Evolutionary conservation across 2,113 vertebrate species (phyloP).

Genomic region (Gallinago jamesoni): DNA sequence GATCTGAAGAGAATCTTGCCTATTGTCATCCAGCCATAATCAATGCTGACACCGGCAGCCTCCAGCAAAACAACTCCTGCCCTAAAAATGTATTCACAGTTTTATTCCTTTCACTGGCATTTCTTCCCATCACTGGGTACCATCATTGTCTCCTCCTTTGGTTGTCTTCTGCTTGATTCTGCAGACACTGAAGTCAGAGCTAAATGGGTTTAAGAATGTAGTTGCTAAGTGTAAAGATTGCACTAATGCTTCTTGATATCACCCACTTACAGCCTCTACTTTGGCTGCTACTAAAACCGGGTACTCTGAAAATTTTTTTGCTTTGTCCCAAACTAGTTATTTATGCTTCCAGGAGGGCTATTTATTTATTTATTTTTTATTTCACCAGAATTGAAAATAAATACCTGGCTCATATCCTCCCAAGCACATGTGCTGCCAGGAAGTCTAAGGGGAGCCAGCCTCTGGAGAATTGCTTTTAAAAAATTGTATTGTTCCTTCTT

Average conservation of each 20-base stretch:
- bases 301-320: neutral
- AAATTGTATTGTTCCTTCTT: neutral
- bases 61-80: neutral
- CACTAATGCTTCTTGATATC: neutral
- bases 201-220: neutral
- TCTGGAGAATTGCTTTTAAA: neutral
- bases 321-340: neutral
- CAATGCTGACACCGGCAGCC: neutral
- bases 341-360: neutral
- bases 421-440: neutral
- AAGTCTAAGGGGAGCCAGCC: neutral
- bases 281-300: neutral
- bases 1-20: neutral
- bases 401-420: neutral
- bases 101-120: neutral
- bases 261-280: neutral
- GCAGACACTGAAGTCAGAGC: neutral
- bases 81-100: neutral
- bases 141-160: neutral
- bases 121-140: neutral
- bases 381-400: neutral
- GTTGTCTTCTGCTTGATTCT: neutral
- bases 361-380: neutral
- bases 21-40: neutral
- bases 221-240: neutral